Percentiles rank a stretch among this genome's conserved stretches.
Conservation (phyloP, 2,113 vertebrate genomes). For the Pardalotus punctatus region DNA sequence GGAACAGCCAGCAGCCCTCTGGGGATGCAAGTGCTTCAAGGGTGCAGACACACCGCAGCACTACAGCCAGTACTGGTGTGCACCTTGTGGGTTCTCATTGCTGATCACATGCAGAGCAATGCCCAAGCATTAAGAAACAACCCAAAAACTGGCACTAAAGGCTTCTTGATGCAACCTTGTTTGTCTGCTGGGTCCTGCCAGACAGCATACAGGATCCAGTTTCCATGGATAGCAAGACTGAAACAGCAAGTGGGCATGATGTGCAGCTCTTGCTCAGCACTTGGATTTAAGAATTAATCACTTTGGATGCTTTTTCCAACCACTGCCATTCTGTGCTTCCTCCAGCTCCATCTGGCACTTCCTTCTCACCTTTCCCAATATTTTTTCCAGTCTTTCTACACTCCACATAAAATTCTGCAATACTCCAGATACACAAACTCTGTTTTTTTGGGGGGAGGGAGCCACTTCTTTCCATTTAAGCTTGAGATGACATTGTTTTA, state of each 20-base stretch:
- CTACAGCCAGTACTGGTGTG: background rate
- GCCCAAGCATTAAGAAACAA: background rate
- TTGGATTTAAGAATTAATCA: background rate
- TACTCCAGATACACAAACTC: background rate
- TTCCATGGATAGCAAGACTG: background rate
- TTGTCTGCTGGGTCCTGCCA: background rate
- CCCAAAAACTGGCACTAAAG: background rate
- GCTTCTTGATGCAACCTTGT: background rate
- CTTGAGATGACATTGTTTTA: background rate
- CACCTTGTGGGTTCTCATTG: background rate
- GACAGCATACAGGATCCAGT: background rate
- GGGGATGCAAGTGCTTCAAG: background rate
- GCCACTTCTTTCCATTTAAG: background rate
- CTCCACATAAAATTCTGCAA: background rate
- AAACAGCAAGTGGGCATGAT: background rate
- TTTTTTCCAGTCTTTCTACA: background rate
- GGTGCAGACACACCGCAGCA: background rate
- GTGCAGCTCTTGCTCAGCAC: background rate
- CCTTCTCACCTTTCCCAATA: background rate
- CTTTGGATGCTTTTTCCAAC: background rate
- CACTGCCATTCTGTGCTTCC: background rate
- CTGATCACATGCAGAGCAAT: background rate
- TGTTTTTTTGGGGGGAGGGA: background rate
- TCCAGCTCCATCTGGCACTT: background rate
- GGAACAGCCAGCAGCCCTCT: background rate